These are phyloP conservation scores for Rhorus exstirpatorius DNA, from an alignment of 2,888 invertebrate genomes.

Conservation along the genomic window DNA sequence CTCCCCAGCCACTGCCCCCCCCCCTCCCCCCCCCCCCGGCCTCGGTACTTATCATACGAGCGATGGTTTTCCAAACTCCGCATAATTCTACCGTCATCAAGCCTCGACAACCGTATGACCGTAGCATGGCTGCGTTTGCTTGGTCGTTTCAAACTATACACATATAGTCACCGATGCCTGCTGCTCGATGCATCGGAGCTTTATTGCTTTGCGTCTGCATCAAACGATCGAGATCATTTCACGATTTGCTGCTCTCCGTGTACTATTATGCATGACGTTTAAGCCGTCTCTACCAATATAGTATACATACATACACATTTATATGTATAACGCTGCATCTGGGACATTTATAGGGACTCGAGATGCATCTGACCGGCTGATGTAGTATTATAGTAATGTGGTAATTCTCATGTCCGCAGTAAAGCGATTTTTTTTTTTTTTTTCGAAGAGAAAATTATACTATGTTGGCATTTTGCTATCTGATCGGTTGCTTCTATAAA, in stretches of 20 bases:
- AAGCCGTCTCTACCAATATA: slow-evolving; percentile 12
- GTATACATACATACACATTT: not conserved
- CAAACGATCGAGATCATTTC: slow-evolving; percentile 54
- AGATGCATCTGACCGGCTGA: not conserved
- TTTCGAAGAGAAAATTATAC: not conserved
- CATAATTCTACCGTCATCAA: slow-evolving; percentile 67
- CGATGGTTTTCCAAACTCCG: slow-evolving; percentile 63
- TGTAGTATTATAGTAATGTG: not conserved
- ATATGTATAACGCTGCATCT: slow-evolving; percentile 32
- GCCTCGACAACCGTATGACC: slow-evolving; percentile 36
- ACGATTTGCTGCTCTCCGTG: not conserved
- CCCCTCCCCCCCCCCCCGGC: not conserved
- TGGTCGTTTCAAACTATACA: slow-evolving; percentile 22
- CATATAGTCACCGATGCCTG: not conserved
- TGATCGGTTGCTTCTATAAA: not conserved
- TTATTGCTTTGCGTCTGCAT: slow-evolving; percentile 24
- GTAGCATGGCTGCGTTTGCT: slow-evolving; percentile 1
- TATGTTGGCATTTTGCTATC: not conserved
- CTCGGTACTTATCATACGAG: slow-evolving; percentile 81
- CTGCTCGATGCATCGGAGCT: slow-evolving; percentile 9
- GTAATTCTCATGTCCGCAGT: not conserved
- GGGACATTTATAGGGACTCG: slow-evolving; percentile 29
- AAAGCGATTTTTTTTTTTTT: not conserved
- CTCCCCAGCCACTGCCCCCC: not conserved
- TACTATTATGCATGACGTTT: slow-evolving; percentile 25